These are phyloP conservation scores for Moxostoma hubbsi DNA, from an alignment of 2,797 vertebrate species.

Conservation along the genomic window DNA sequence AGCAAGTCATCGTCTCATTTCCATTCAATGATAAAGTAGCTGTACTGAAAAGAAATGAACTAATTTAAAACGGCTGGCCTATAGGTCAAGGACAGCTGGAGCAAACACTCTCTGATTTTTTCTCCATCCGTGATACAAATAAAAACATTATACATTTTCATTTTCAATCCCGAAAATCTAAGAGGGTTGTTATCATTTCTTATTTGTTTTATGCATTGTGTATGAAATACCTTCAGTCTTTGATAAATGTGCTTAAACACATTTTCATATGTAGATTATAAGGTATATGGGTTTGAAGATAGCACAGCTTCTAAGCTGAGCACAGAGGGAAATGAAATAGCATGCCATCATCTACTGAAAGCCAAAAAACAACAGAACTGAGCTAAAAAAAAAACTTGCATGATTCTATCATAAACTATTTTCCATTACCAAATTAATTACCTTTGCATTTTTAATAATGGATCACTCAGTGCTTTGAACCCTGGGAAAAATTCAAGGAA, in stretches of 20 bases:
- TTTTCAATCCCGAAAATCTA: constrained; percentile 60
- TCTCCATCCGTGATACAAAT: constrained; percentile 58
- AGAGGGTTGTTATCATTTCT: constrained; percentile 63
- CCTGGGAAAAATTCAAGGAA: constrained; percentile 22
- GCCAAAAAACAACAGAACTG: constrained; percentile 50
- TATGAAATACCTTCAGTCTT: constrained; percentile 64
- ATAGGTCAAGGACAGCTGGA: constrained; percentile 57
- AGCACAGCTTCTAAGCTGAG: constrained; percentile 54
- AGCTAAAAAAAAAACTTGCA: constrained; percentile 28
- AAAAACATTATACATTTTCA: constrained; percentile 61
- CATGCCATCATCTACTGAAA: constrained; percentile 49
- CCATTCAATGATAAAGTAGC: constrained; percentile 66
- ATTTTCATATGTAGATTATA: constrained; percentile 61
- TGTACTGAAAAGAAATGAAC: constrained; percentile 58
- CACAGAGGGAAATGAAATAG: constrained; percentile 47
- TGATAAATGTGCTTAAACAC: constrained; percentile 58
- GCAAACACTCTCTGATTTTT: constrained; percentile 58
- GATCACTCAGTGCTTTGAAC: constrained; percentile 28
- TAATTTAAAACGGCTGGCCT: constrained; percentile 62
- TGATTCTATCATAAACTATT: constrained; percentile 37
- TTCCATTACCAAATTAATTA: constrained; percentile 35
- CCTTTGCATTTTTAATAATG: constrained; percentile 45
- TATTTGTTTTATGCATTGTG: constrained; percentile 65
- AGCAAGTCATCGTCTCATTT: constrained; percentile 59
- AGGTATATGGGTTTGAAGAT: constrained; percentile 59